phyloP scores from a whole-genome alignment of 2,113 vertebrate genomes.

The Ciconia stormi region DNA sequence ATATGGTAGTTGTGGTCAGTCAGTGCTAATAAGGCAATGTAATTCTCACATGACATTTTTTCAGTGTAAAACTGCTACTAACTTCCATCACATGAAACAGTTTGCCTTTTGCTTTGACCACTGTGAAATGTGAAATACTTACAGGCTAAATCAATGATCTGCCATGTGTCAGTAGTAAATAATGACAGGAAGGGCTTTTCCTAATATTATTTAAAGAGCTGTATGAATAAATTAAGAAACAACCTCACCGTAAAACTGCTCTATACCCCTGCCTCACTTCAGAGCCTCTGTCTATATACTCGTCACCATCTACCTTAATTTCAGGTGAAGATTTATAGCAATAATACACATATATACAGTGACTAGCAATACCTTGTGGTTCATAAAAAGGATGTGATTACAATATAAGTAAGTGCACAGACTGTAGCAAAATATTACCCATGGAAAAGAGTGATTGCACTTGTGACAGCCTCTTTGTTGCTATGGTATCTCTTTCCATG shows the following conservation, averaged over 20 bases:
- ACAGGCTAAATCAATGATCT: background rate
- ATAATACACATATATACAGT: background rate
- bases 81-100: background rate
- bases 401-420: background rate
- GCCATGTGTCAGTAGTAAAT: background rate
- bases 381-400: background rate
- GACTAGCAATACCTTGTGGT: background rate
- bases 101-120: background rate
- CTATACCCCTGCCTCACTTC: background rate
- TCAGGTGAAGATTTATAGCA: background rate
- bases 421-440: constrained; percentile 12
- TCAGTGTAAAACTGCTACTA: background rate
- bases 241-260: background rate
- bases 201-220: background rate
- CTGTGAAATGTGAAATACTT: background rate
- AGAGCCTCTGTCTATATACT: background rate
- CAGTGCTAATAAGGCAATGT: background rate
- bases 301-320: background rate
- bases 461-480: constrained; percentile 31
- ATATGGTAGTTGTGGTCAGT: background rate
- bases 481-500: constrained; percentile 35
- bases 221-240: background rate
- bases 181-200: background rate
- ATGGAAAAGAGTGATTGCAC: constrained; percentile 19
- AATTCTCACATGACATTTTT: background rate